phyloP scores from a whole-genome alignment of 2,888 invertebrate species.

The Eurytoma californica region DNA sequence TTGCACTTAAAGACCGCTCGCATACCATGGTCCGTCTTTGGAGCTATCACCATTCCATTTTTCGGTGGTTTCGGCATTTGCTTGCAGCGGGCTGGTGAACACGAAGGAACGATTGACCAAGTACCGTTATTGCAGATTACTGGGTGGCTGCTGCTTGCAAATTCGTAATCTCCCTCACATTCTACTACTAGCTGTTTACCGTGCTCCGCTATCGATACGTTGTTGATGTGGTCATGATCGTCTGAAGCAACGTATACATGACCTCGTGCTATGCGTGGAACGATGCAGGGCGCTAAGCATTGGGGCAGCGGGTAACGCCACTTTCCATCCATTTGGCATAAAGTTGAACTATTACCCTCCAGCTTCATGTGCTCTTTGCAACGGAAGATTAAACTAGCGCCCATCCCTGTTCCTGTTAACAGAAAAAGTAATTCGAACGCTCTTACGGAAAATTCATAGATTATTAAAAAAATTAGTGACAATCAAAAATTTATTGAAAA shows the following conservation, averaged over 20 bases:
- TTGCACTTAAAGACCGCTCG: slow-evolving; percentile 94
- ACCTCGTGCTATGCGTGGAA: slow-evolving; percentile 91
- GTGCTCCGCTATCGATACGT: slow-evolving; percentile 81
- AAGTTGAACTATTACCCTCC: slow-evolving; percentile 90
- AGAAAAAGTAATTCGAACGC: neutral
- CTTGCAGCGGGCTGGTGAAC: slow-evolving; percentile 90
- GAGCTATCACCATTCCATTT: slow-evolving; percentile 97
- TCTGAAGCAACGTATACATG: slow-evolving; percentile 80
- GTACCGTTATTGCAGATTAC: slow-evolving; percentile 95
- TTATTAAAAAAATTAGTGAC: no score
- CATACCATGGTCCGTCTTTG: slow-evolving; percentile 98
- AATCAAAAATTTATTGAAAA: no score
- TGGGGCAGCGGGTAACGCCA: slow-evolving; percentile 96
- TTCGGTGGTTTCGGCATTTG: slow-evolving; percentile 89
- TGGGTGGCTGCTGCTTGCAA: slow-evolving; percentile 81
- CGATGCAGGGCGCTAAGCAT: slow-evolving; percentile 95
- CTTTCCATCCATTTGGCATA: slow-evolving; percentile 94
- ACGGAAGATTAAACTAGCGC: slow-evolving; percentile 93
- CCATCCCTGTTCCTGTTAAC: slow-evolving; percentile 87
- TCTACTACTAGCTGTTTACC: slow-evolving; percentile 85
- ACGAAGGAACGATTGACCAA: slow-evolving; percentile 94
- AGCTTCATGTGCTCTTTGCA: slow-evolving; percentile 95
- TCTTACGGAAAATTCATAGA: neutral
- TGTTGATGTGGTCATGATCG: slow-evolving; percentile 70
- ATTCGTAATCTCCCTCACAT: slow-evolving; percentile 91